Evolutionary conservation across 2,888 invertebrate genomes (phyloP).

Genomic region (Cyrtodaria siliqua): DNA sequence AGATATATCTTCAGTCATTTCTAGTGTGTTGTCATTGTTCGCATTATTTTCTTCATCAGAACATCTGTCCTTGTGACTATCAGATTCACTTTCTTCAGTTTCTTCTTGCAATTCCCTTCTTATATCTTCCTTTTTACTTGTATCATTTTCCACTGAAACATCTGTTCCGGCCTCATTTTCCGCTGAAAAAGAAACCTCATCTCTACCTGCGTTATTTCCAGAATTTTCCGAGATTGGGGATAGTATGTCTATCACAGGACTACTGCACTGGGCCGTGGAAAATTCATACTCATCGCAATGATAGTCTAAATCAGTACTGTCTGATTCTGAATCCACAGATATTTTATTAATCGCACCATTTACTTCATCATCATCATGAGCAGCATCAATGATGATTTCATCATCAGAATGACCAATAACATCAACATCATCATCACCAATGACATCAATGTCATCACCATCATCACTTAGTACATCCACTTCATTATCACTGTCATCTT

Average conservation of each 20-base stretch:
- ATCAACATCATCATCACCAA: slow-evolving; percentile 22
- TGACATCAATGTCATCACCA: too few relatives aligned
- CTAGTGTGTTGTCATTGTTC: neutral
- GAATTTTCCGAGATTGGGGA: neutral
- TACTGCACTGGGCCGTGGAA: neutral
- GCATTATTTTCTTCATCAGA: neutral
- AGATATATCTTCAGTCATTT: too few relatives aligned
- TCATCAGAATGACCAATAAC: slow-evolving; percentile 47
- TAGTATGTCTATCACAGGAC: too few relatives aligned
- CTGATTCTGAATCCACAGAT: slow-evolving; percentile 14
- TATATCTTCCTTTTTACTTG: neutral
- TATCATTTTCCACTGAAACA: neutral
- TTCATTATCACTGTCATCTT: slow-evolving; percentile 11
- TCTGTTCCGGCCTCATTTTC: neutral
- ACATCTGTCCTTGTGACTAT: neutral
- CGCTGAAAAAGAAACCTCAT: neutral
- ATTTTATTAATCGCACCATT: slow-evolving; percentile 1
- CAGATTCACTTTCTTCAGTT: too few relatives aligned
- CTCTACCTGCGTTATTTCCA: neutral
- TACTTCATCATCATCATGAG: neutral
- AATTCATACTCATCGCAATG: slow-evolving; percentile 19
- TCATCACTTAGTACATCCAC: slow-evolving; percentile 10
- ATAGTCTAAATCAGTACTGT: slow-evolving; percentile 31
- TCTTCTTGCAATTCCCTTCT: too few relatives aligned
- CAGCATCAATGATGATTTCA: slow-evolving; percentile 26